Conservation (phyloP, 2,113 vertebrate species). For the Tychaedon coryphoeus region DNA sequence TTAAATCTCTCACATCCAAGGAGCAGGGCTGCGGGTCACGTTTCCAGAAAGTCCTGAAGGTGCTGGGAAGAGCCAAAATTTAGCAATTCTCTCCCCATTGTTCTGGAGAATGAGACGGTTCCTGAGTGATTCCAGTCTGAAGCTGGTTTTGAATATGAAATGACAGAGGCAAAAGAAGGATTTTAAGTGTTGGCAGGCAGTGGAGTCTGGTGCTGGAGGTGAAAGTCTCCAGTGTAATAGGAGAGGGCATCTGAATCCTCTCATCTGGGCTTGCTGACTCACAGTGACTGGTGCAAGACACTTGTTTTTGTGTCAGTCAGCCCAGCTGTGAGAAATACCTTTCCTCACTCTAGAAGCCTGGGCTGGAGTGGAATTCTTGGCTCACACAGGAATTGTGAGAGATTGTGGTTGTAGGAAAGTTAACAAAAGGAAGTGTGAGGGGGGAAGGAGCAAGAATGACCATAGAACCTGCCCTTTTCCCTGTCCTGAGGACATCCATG, state of each 20-base stretch:
- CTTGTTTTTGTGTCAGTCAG: background rate
- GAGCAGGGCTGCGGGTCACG: background rate
- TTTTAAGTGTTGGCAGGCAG: background rate
- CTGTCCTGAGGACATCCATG: background rate
- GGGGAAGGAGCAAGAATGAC: background rate
- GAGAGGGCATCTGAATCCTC: background rate
- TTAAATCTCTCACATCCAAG: background rate
- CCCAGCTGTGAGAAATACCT: background rate
- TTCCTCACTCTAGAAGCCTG: background rate
- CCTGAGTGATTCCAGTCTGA: background rate
- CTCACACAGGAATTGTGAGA: background rate
- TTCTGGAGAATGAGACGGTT: background rate
- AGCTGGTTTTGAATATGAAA: background rate
- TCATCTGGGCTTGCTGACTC: background rate
- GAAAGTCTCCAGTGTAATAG: background rate
- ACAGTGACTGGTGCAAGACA: background rate
- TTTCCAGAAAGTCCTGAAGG: background rate
- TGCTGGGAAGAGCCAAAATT: background rate
- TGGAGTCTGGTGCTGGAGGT: background rate
- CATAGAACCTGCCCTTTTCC: background rate
- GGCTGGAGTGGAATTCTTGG: background rate
- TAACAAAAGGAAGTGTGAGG: background rate
- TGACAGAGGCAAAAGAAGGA: background rate
- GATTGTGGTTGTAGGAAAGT: accelerated
- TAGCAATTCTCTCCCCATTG: background rate